A percentile compares a stretch with the other conserved stretches of the same genome.
phyloP scores from a whole-genome alignment of 2,797 vertebrate species.

The Syngnathus rostellatus region DNA sequence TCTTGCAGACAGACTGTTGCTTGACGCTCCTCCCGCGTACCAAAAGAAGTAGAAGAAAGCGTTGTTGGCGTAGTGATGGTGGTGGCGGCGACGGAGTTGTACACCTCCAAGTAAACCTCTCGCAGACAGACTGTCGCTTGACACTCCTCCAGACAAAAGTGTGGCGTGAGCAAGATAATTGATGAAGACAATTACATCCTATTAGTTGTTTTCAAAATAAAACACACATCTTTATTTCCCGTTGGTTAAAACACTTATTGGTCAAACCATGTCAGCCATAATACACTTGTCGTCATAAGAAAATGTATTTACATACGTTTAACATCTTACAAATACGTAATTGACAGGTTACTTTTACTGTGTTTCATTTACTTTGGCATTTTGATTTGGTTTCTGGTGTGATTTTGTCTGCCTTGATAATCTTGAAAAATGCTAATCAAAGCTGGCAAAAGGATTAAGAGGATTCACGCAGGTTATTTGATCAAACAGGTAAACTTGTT shows the following conservation, averaged over 20 bases:
- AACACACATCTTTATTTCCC: neutral
- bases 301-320: neutral
- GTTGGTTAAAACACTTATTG: neutral
- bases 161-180: neutral
- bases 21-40: neutral
- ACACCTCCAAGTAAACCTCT: neutral
- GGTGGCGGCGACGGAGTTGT: neutral
- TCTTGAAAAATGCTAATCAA: neutral
- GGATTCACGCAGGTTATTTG: constrained; percentile 2
- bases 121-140: neutral
- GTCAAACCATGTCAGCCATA: neutral
- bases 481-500: neutral
- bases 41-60: neutral
- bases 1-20: neutral
- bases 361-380: neutral
- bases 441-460: neutral
- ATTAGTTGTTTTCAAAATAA: neutral
- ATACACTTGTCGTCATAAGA: no score
- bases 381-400: neutral
- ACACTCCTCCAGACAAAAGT: neutral
- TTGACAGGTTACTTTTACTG: neutral
- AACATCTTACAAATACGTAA: neutral
- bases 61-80: no score
- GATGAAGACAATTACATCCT: no score
- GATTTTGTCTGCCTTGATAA: neutral